Base-by-base conservation (phyloP, 2,888 invertebrate genomes). In the Apamea monoglypha region DNA sequence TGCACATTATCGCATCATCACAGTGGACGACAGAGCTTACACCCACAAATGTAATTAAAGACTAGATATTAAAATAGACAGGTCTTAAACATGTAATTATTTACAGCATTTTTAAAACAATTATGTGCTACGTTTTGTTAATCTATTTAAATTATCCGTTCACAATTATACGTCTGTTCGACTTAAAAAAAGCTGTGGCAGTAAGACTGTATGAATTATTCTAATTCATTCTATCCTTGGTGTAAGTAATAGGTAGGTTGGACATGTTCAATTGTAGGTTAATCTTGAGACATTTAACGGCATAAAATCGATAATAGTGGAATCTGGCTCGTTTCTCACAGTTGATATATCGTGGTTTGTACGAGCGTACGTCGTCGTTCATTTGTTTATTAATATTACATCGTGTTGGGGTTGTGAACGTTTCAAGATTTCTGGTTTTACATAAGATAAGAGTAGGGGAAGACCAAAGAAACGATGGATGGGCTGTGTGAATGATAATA, bases 61-160 rank as follows among this genome's bases (percentile, higher is more conserved):
- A 80, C 81, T 81, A n/a, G n/a, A n/a, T n/a, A 87, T 90, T 89
- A 83, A 89, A 85, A 81, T 80, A 66, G 84, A 87, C 89, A 83
- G 71, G 77, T 83, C 84, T 83, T 85, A 82, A 84, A 85, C 89
- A 85, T 90, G 79, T 73, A 85, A 90, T 90, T 87, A 90, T 89
- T 86, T 84, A 83, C 82, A 83, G 84, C 81, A 82, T 89, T 90
- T 87, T 89, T 89, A 86, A 89, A 89, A 90, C 86, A 89, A 89
- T 89, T 89, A 89, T 64, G 53, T 70, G 63, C 77, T 74, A 79
- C 80, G 84, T 87, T 89, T 90, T 89, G 86, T 86, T 75, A 89
- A 90, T 87, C 82, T 84, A 89, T 90, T 89, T 86, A 84, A 90
- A 89, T 90, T 86, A 85, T 82, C 71, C 74, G 69, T 84, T 75